Percentiles rank a stretch among this genome's conserved stretches.
Evolutionary conservation across 1,140 invertebrate genomes (phyloP).

Genomic region (Aricia agestis): DNA sequence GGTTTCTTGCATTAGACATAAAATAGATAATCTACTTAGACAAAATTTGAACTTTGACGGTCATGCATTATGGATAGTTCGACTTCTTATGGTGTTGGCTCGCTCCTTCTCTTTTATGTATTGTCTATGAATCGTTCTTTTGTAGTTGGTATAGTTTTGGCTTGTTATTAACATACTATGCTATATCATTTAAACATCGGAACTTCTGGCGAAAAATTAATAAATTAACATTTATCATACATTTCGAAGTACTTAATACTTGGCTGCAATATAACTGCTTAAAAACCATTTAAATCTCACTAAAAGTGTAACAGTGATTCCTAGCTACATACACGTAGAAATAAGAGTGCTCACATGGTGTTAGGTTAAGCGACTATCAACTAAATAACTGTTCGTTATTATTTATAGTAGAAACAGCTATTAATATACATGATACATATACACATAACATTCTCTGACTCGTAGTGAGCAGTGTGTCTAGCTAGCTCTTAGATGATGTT

Average conservation of each 20-base stretch:
- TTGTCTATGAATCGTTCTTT: neutral
- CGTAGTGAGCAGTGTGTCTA: neutral
- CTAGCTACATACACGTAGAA: neutral
- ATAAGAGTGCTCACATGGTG: constrained; percentile 7
- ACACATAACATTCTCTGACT: neutral
- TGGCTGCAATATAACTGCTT: neutral
- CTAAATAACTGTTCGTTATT: neutral
- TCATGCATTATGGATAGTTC: neutral
- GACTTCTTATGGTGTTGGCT: constrained; percentile 3
- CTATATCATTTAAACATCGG: neutral
- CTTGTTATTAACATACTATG: constrained; percentile 8
- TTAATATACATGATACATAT: no score
- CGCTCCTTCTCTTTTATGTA: constrained; percentile 3
- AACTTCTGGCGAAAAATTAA: neutral
- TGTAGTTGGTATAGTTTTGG: neutral
- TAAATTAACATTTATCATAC: neutral
- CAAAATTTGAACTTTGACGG: neutral
- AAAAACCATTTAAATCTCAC: neutral
- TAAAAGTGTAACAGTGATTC: no score
- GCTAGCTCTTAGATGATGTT: neutral
- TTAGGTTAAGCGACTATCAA: constrained; percentile 4
- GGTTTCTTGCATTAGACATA: neutral
- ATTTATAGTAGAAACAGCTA: neutral
- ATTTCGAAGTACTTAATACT: no score
- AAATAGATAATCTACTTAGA: neutral